Conservation (phyloP, 1,140 invertebrate genomes). For the Plectrocnemia conspersa region DNA sequence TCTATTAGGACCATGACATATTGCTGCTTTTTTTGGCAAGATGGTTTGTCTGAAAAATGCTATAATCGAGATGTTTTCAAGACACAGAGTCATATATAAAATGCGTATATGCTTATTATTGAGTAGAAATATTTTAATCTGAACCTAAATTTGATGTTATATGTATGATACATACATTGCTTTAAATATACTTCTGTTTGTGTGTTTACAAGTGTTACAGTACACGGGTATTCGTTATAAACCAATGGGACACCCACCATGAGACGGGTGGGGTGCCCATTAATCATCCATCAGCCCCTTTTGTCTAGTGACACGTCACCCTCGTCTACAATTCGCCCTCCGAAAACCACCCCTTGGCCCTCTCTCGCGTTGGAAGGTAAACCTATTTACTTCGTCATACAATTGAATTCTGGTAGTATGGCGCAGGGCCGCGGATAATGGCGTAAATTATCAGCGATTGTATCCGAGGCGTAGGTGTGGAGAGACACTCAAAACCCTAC, state of each 20-base stretch:
- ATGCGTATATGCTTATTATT: no score
- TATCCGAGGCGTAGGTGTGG: conserved; percentile 15
- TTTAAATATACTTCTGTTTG: no score
- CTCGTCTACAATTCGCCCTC: conserved; percentile 20
- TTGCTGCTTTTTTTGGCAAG: no score
- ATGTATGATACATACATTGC: no score
- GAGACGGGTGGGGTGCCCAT: conserved; percentile 35
- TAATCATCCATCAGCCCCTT: conserved; percentile 47
- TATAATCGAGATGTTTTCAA: no score
- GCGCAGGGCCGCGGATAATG: conserved; percentile 24
- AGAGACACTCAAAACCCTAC: background rate
- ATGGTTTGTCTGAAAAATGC: no score
- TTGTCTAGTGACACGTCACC: conserved; percentile 38
- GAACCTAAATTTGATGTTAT: no score
- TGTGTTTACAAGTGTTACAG: background rate
- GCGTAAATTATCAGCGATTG: conserved; percentile 31
- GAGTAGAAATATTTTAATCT: no score
- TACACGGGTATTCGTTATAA: background rate
- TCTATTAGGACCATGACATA: no score
- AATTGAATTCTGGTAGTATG: conserved; percentile 34
- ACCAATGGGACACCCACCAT: conserved; percentile 5
- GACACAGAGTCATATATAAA: no score
- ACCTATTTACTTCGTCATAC: conserved; percentile 35
- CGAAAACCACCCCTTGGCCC: conserved; percentile 1
- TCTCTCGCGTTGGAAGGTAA: conserved; percentile 21